phyloP scores from a whole-genome alignment of 2,797 vertebrate species.

The Fratercula arctica region DNA sequence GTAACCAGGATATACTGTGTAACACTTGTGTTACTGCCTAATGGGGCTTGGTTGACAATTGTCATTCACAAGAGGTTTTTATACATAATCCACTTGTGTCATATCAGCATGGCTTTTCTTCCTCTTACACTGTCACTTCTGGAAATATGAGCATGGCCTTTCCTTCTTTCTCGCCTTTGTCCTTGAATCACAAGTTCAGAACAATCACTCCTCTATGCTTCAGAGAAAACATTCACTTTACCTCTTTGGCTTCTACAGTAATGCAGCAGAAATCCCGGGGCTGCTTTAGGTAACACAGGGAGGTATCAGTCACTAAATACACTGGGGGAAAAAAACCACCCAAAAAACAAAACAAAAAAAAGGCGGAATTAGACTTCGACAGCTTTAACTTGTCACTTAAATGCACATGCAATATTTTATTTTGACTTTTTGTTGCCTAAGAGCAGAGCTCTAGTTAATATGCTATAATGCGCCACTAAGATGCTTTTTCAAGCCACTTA shows the following conservation, averaged over 20 bases:
- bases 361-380: not conserved
- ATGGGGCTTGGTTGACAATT: not conserved
- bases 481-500: not conserved
- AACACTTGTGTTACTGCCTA: not conserved
- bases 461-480: not conserved
- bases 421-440: not conserved
- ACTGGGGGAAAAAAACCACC: slow-evolving; percentile 77
- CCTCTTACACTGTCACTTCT: not conserved
- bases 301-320: slow-evolving; percentile 87
- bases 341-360: not conserved
- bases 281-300: slow-evolving; percentile 89
- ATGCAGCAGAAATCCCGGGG: slow-evolving; percentile 98
- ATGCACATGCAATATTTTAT: not conserved
- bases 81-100: not conserved
- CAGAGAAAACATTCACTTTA: slow-evolving; percentile 58
- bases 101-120: not conserved
- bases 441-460: not conserved
- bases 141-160: not conserved
- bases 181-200: not conserved
- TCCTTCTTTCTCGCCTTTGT: not conserved
- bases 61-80: not conserved
- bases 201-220: not conserved
- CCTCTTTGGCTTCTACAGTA: slow-evolving; percentile 90
- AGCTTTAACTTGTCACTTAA: not conserved
- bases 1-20: not conserved